Evolutionary conservation across 2,888 invertebrate genomes (phyloP).

Genomic region (Cabera pusaria): DNA sequence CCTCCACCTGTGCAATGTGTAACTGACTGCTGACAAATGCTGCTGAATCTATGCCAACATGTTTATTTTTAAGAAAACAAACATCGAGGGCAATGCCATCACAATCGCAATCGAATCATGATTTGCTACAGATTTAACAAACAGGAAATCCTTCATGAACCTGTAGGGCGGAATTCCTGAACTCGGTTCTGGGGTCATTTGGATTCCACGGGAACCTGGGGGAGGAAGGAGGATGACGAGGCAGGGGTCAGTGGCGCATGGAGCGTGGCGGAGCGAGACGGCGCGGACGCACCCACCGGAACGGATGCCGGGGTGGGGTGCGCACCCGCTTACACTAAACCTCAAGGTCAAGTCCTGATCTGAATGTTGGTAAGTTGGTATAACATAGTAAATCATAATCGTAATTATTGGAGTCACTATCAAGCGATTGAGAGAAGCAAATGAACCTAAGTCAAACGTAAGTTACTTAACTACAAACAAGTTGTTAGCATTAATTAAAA

Average conservation of each 20-base stretch:
- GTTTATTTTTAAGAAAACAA: too few species aligned
- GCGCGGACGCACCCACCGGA: conserved; percentile 53
- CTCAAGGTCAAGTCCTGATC: conserved; percentile 42
- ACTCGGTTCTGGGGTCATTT: conserved; percentile 10
- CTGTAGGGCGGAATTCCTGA: conserved; percentile 35
- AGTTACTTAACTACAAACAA: too few species aligned
- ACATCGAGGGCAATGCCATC: too few species aligned
- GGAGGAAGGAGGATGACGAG: conserved; percentile 23
- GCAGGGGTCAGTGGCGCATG: conserved; percentile 53
- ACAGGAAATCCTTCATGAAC: conserved; percentile 41
- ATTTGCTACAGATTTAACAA: conserved; percentile 36
- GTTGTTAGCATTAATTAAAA: too few species aligned
- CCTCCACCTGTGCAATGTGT: conserved; percentile 67
- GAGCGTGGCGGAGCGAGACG: conserved; percentile 55
- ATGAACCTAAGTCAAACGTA: too few species aligned
- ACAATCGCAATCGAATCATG: conserved; percentile 3
- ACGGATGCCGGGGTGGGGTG: conserved; percentile 53
- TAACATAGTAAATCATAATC: too few species aligned
- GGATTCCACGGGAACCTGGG: conserved; percentile 21
- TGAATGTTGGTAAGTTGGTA: too few species aligned
- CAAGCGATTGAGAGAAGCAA: too few species aligned
- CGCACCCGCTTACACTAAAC: conserved; percentile 36
- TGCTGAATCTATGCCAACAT: conserved; percentile 1
- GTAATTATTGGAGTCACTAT: too few species aligned
- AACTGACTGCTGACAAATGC: conserved; percentile 35